Base-by-base conservation (phyloP, 1,140 invertebrate species). In the Galleria mellonella region DNA sequence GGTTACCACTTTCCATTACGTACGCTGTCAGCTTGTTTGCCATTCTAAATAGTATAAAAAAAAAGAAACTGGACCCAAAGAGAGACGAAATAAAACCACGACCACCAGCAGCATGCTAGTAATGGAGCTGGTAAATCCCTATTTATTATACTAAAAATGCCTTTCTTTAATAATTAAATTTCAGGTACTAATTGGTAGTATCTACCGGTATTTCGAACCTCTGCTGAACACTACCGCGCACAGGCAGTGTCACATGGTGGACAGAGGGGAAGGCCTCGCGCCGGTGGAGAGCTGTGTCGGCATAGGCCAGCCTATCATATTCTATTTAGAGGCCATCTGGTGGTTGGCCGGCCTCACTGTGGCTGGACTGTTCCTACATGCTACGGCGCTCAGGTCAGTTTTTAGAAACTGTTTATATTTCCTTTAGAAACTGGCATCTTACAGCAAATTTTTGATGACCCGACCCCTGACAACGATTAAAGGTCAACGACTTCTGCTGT, bases 241-340 rank as follows among this genome's bases (percentile, higher is more conserved):
- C 23, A 44, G 47, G n/a, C 47, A 78, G 46, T 83, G 78, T 15
- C 71, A 75, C 37, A 42, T 64, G 36, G 65, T 81, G 4, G 51
- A 63, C 32, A 37, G 78, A 2, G 72, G 68, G 0, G 50, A 47
- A 0, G 64, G 51, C 0, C 42, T 66, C 9, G 41, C 40, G 0
- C 63, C 75, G 0, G 89, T 96, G 1, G 87, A 89, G 51, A 95
- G 93, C 59, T 96, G 94, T 73, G 91, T 93, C 66, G 94, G 93
- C n/a, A 55, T 94, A 4, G 91, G 90, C 7, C 91, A 94, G 42
- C 93, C 93, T 1, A 86, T 91, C 31, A 92, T 92, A 68, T 95
- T 94, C 83, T 95, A 95, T 69, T 67, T 94, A 32, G 89, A 91
- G 57, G 87, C 86, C 6, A 89, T 93, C 0, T 94, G 94, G 90